These are phyloP conservation scores for Eupithecia insigniata DNA, from an alignment of 2,888 invertebrate species.

Conservation along the genomic window DNA sequence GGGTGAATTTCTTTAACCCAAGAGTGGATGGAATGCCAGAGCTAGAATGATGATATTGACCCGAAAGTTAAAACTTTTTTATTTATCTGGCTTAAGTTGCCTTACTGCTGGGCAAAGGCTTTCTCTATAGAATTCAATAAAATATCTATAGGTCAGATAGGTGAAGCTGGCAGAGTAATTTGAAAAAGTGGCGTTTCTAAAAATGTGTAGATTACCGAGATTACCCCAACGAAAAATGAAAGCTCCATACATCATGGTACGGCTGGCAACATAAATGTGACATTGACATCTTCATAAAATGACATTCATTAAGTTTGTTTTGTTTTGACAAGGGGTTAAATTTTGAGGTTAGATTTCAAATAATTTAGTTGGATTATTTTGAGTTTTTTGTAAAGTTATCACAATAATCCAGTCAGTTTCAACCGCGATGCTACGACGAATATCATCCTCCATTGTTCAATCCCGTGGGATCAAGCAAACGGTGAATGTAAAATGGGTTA, in stretches of 20 bases:
- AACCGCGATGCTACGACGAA: slow-evolving; percentile 65
- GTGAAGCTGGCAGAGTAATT: too few relatives aligned
- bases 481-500: slow-evolving; percentile 90
- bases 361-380: neutral
- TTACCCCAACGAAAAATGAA: too few relatives aligned
- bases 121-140: neutral
- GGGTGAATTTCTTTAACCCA: neutral
- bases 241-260: too few relatives aligned
- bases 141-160: too few relatives aligned
- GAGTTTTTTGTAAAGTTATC: neutral
- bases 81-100: neutral
- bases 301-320: neutral
- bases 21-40: neutral
- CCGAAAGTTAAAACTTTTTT: neutral
- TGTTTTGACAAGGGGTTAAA: neutral
- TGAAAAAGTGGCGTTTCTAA: neutral
- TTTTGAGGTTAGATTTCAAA: slow-evolving; percentile 46
- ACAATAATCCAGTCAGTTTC: slow-evolving; percentile 3
- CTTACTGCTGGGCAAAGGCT: neutral
- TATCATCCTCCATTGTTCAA: slow-evolving; percentile 71
- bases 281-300: neutral
- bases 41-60: neutral
- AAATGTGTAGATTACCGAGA: too few relatives aligned
- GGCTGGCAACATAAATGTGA: neutral
- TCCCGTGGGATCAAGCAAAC: slow-evolving; percentile 86